A percentile compares a stretch with the other conserved stretches of the same genome.
phyloP scores from a whole-genome alignment of 2,888 invertebrate genomes.

The Chloroclystis v-ata region DNA sequence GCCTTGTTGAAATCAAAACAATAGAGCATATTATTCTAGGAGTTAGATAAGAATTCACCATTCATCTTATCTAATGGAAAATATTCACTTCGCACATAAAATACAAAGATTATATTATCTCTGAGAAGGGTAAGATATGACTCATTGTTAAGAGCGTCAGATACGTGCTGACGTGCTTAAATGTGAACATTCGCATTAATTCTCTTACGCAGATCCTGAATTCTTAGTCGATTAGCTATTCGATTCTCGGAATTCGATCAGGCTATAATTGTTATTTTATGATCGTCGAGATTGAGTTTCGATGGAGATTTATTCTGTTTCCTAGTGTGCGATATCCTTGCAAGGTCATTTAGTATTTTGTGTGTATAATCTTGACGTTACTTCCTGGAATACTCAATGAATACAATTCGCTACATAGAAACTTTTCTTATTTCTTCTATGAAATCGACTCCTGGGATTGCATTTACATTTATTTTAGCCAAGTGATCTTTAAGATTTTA shows the following conservation, averaged over 20 bases:
- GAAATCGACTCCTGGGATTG: no score
- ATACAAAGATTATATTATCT: conserved; percentile 7
- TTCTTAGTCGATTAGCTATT: conserved; percentile 36
- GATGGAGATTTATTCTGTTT: conserved; percentile 19
- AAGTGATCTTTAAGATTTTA: no score
- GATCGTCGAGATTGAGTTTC: conserved; percentile 11
- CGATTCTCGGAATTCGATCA: conserved; percentile 30
- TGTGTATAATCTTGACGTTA: conserved; percentile 23
- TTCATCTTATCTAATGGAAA: conserved; percentile 29
- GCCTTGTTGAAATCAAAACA: conserved; percentile 20
- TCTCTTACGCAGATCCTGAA: conserved; percentile 38
- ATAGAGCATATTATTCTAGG: conserved; percentile 21
- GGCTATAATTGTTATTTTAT: conserved; percentile 19
- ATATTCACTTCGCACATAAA: conserved; percentile 18
- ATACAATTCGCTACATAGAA: no score
- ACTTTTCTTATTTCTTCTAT: no score
- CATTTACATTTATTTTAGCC: no score
- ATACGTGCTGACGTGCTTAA: conserved; percentile 30
- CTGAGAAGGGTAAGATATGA: conserved; percentile 31
- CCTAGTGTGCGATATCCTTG: conserved; percentile 20
- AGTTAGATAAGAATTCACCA: conserved; percentile 23
- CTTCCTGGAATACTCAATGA: conserved; percentile 25
- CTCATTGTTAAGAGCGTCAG: conserved; percentile 38
- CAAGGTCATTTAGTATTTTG: conserved; percentile 28
- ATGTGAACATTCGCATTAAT: conserved; percentile 28